These are phyloP conservation scores for Pyralis farinalis DNA, from an alignment of 2,888 invertebrate genomes.

Conservation along the genomic window DNA sequence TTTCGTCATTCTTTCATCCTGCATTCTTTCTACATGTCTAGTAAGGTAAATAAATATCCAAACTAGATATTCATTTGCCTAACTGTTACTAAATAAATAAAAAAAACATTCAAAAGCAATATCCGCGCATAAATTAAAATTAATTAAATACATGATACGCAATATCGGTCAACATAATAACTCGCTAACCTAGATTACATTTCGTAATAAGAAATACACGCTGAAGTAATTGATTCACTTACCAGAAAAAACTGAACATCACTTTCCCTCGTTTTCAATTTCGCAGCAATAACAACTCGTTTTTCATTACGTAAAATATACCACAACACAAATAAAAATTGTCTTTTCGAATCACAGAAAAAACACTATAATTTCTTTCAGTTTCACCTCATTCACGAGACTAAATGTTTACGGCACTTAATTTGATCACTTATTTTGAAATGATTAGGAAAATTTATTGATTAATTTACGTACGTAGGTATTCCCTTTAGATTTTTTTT, in stretches of 20 bases:
- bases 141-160: no score
- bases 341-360: conserved; percentile 2
- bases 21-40: no score
- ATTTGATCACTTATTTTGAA: conserved; percentile 2
- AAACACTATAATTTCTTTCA: neutral
- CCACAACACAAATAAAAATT: neutral
- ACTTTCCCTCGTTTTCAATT: conserved; percentile 16
- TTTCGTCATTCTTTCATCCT: no score
- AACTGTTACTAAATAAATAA: no score
- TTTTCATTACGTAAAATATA: conserved; percentile 29
- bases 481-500: neutral
- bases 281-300: conserved; percentile 9
- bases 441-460: conserved; percentile 6
- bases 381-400: neutral
- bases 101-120: no score
- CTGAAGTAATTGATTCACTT: conserved; percentile 21
- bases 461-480: conserved; percentile 1
- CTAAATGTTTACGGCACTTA: conserved; percentile 1
- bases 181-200: neutral
- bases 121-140: neutral
- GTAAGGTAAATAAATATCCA: no score
- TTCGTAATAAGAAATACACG: conserved; percentile 9
- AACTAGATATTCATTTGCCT: no score
- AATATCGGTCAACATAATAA: neutral
- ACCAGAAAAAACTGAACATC: conserved; percentile 25